A percentile compares a stretch with the other conserved stretches of the same genome.
Conservation (phyloP, 2,113 vertebrate species). For the Sinocyclocheilus anophthalmus region DNA sequence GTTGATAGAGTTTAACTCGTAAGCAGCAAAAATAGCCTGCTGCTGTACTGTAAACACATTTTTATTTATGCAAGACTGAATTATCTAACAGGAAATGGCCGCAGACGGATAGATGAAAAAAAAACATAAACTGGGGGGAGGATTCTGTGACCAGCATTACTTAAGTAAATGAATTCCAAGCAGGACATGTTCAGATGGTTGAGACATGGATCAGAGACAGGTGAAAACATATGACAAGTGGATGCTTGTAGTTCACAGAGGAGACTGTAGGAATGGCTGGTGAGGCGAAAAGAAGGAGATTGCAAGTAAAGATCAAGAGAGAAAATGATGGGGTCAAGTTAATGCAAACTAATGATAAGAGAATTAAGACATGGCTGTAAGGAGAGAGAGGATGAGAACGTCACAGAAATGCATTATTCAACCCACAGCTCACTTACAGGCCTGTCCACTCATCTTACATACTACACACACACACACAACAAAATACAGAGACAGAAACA, state of each 20-base stretch:
- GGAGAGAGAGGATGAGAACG: conserved; percentile 50
- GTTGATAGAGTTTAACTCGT: background rate
- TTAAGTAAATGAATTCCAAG: background rate
- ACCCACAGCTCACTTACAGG: conserved; percentile 52
- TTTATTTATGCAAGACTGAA: background rate
- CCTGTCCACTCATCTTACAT: conserved; percentile 45
- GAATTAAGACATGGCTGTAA: conserved; percentile 47
- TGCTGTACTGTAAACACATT: background rate
- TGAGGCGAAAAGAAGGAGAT: background rate
- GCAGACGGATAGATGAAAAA: background rate
- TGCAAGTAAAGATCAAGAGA: background rate
- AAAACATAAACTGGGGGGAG: background rate
- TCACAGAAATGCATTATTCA: conserved; percentile 58
- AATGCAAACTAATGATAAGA: conserved; percentile 43
- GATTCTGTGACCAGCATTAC: background rate
- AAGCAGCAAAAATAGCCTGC: background rate
- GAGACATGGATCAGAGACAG: background rate
- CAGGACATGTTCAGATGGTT: background rate
- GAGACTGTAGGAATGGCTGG: background rate
- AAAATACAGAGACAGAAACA: conserved; percentile 31
- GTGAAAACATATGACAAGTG: background rate
- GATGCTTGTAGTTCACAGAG: background rate
- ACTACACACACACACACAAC: conserved; percentile 41
- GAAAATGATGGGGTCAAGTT: conserved; percentile 23
- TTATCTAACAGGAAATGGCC: conserved; percentile 3